These are phyloP conservation scores for Planiliza haematocheilus DNA, from an alignment of 2,113 vertebrate genomes.

Conservation along the genomic window DNA sequence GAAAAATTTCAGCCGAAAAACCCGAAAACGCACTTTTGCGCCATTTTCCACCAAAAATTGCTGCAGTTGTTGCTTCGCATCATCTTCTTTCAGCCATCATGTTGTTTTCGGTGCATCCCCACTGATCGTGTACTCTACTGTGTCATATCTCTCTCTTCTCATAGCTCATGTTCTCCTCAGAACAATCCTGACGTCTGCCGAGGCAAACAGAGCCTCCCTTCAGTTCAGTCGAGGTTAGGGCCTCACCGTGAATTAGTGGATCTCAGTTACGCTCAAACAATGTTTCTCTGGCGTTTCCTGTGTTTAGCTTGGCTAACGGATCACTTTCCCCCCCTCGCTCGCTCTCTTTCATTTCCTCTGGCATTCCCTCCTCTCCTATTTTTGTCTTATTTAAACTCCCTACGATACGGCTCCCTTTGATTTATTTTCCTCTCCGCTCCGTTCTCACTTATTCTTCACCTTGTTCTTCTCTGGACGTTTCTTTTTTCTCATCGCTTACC, in stretches of 20 bases:
- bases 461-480: no score
- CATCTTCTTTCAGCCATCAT: no score
- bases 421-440: slow-evolving; percentile 10
- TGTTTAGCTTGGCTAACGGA: slow-evolving; percentile 53
- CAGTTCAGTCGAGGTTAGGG: slow-evolving; percentile 4
- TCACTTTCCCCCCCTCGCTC: slow-evolving; percentile 19
- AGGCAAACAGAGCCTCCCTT: neutral
- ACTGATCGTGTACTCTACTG: no score
- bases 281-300: slow-evolving; percentile 44
- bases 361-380: slow-evolving; percentile 36
- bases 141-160: no score
- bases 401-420: slow-evolving; percentile 1
- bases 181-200: slow-evolving; percentile 8
- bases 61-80: no score
- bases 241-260: neutral
- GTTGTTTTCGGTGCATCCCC: no score
- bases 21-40: no score
- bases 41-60: no score
- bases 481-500: no score
- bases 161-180: no score
- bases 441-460: slow-evolving; percentile 4
- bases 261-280: slow-evolving; percentile 11
- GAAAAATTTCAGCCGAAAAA: no score
- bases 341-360: slow-evolving; percentile 34
- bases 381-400: slow-evolving; percentile 36